phyloP scores from a whole-genome alignment of 2,797 vertebrate genomes.

The Darevskia mixta region DNA sequence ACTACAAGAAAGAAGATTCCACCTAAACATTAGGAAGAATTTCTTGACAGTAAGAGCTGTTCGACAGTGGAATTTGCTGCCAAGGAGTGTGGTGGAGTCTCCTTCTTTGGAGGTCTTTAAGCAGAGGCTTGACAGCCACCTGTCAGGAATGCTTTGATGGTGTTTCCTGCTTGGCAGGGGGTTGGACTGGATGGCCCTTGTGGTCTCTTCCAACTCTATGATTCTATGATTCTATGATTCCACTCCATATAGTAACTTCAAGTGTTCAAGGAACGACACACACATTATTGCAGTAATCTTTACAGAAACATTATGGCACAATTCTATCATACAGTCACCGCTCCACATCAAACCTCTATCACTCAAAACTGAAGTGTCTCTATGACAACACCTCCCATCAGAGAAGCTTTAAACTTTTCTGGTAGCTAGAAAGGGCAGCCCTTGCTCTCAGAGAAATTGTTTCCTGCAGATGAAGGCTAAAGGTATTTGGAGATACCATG shows the following conservation, averaged over 20 bases:
- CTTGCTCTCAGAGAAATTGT: not conserved
- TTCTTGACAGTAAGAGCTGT: too few relatives aligned
- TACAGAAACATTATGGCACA: not conserved
- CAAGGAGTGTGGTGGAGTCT: too few relatives aligned
- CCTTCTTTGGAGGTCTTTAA: too few relatives aligned
- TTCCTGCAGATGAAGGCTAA: not conserved
- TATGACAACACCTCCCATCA: slow-evolving; percentile 31
- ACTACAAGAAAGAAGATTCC: too few relatives aligned
- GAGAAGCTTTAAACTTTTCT: not conserved
- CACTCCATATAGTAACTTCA: not conserved
- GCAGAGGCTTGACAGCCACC: too few relatives aligned
- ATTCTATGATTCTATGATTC: not conserved
- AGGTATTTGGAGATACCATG: not conserved
- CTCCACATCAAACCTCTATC: not conserved
- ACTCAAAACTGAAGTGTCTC: slow-evolving; percentile 28
- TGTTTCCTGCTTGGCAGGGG: too few relatives aligned
- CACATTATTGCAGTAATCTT: not conserved
- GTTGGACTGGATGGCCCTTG: too few relatives aligned
- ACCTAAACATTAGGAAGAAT: too few relatives aligned
- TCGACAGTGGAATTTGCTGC: too few relatives aligned
- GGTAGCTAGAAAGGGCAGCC: not conserved
- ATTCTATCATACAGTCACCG: not conserved
- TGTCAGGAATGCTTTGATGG: too few relatives aligned
- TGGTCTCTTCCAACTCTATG: too few relatives aligned
- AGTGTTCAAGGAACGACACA: not conserved